Base-by-base conservation (phyloP, 1,140 invertebrate genomes). In the Atta colombica region DNA sequence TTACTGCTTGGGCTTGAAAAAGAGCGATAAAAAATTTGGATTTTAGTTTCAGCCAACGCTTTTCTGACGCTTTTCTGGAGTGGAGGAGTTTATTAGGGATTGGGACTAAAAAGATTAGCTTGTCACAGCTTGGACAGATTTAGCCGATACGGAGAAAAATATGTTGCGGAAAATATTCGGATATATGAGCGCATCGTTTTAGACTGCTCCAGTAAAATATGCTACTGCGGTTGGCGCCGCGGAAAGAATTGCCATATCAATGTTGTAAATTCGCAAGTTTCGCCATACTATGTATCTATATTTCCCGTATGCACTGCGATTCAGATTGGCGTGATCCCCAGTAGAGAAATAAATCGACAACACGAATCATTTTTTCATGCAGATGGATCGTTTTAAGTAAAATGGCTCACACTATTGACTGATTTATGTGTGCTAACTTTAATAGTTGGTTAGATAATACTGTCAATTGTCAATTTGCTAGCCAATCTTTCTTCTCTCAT, bases 261-360 rank as follows among this genome's bases (percentile, higher is more conserved):
- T 74, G 69, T 84, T 84, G 80, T 84, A 84, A 84, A 84, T 75
- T 84, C 80, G 55, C 80, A 75, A 84, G 39, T 84, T 84, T 84
- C n/a, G 18, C 80, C 80, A 39, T 51, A 60, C 68, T 39, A 16
- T 51, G 14, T 51, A 61, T 4, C 35, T 84, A 58, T 39, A 39
- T 69, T 49, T 69, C 69, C 45, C 25, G 53, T 21, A 72, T 45
- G 66, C 66, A 51, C 49, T 51, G 35, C 21, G 80, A 63, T 75
- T 84, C 35, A 75, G n/a, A 84, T 72, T 51, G 69, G 28, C 80
- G 25, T 75, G 69, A 75, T 63, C 60, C 69, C 69, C 80, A 74
- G 55, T 18, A 60, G 80, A 49, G 55, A 74, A 55, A 84, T 84
- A 84, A 84, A 84, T 61, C 55, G 55, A 49, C 80, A 25, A 60